Base-by-base conservation (phyloP, 2,888 invertebrate genomes). In the Arctia plantaginis region DNA sequence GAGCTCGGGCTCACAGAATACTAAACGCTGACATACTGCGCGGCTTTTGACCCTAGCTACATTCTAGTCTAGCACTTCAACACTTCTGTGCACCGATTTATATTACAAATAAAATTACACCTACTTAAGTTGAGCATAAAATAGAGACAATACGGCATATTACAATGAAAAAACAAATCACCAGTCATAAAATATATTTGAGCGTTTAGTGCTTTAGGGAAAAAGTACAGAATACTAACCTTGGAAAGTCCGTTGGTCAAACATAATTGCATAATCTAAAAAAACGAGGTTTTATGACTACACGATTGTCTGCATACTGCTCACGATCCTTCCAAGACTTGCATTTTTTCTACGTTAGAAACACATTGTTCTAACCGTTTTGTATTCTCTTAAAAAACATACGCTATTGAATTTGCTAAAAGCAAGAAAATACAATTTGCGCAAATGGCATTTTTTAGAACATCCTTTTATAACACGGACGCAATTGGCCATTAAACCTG, bases 21-120 rank as follows among this genome's bases (percentile, higher is more conserved):
- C 95, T 95, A 95, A 95, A 93, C 94, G 92, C 94, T 95, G 95
- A 95, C 95, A 95, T 91, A 95, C 95, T 94, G 91, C 93, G 94
- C 94, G 95, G 95, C 93, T 95, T 95, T 95, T 95, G 95, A 95
- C 95, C 95, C 95, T 95, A 93, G 88, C 89, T 88, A 95, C 95
- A 94, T 95, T 95, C 94, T 95, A 94, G 93, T 91, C 92, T 94
- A 91, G 91, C 89, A 93, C 92, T 93, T 93, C 89, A 85, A 90
- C 93, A 93, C 93, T 90, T 93, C 89, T 89, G 82, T 91, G 89
- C 90, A 92, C 90, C 90, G 80, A 90, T 91, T 90, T 88, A 86
- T 82, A 86, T 80, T 80, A 83, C 78, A 55, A 74, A 77, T 82
- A 78, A 83, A 80, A 83, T 79, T 67, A 51, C 70, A 30, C 70